Evolutionary conservation across 2,797 vertebrate genomes (phyloP), one percentile per base, ranked within the genome.

Genomic region (Coendou prehensilis): DNA sequence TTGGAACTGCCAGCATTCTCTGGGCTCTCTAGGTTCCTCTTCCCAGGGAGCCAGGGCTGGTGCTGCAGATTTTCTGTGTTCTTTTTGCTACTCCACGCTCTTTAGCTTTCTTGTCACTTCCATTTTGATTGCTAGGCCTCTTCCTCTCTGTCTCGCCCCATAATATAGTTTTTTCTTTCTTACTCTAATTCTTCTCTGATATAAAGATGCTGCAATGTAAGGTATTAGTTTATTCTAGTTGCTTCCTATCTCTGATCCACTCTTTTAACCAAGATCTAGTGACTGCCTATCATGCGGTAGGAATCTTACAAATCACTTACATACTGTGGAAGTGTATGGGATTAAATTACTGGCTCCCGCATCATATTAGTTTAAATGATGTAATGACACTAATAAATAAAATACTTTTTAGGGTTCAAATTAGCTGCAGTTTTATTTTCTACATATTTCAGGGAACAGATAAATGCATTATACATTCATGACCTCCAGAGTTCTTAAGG

Each of bases 391-490:
- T 41, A 61, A 73, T 45, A 88, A 84, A 52, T 71, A 56, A 88
- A 95, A 86, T 94, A 6, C 11, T 79, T 84, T 41, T 64, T 63
- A 50, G 57, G 23, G 52, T 83, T 93, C 26, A n/a, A 6, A 79
- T 78, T 23, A 85, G 22, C 61, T 85, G 2, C 81, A 23, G 37
- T 28, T 73, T 73, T 75, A 47, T 47, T 47, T 75, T 45, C 71
- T 75, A 26, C 22, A 26, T 73, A 73, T 26, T 73, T 73, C 23
- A 47, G 37, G 69, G 13, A 45, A 45, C 30, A 45, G 20, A 20
- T 22, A 88, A 83, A 81, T 52, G 10, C 22, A 81, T 41, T 92
- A 41, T 45, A n/a, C 7, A 45, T 56, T 96, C 13, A 96, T 84
- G 85, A 50, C 22, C 20, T 94, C 37, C 41, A 75, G 75, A 87